Evolutionary conservation across 2,888 invertebrate genomes (phyloP), one percentile per base, ranked within the genome.

Genomic region (Muschampia plurimacula): DNA sequence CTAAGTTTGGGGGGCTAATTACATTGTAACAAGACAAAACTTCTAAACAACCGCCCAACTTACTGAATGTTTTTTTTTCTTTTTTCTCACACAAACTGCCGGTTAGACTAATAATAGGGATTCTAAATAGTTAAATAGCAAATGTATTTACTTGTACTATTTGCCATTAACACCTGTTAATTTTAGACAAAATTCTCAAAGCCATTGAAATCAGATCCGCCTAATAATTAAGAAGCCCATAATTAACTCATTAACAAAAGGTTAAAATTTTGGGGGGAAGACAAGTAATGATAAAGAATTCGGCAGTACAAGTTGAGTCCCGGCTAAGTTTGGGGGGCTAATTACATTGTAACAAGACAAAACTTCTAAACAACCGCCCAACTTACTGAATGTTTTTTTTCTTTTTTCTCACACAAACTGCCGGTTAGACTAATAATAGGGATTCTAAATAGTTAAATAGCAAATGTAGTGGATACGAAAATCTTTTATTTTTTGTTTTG

Each of bases 281-380:
- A 68, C 46, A 68, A 60, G 46, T 36, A 68, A 52, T 49, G 36
- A 41, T 63, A 69, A 69, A 69, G 62, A 69, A 69, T 49, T 69
- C 28, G 49, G 22, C 1, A 22, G 22, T 69, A 63, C 52, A 52
- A 63, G n/a, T 63, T 59, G 52, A 63, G 69, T 69, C 6, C 63
- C 44, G 41, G 10, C 10, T 60, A 63, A 63, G 63, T 57, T 69
- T 60, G 22, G 5, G 52, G 69, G 62, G 69, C 63, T 69, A 69
- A 69, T 69, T 69, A 69, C 69, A 69, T 63, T 63, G 69, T 69
- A 63, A 52, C 62, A 69, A 63, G 39, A 28, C 49, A 69, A 62
- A 63, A 69, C 62, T 69, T 69, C 63, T 69, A 41, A 63, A n/a
- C 67, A 68, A 60, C 52, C 52, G 62, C 49, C 22, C 12, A 22